phyloP scores from a whole-genome alignment of 1,140 invertebrate species.

The Drosophila aff. region DNA sequence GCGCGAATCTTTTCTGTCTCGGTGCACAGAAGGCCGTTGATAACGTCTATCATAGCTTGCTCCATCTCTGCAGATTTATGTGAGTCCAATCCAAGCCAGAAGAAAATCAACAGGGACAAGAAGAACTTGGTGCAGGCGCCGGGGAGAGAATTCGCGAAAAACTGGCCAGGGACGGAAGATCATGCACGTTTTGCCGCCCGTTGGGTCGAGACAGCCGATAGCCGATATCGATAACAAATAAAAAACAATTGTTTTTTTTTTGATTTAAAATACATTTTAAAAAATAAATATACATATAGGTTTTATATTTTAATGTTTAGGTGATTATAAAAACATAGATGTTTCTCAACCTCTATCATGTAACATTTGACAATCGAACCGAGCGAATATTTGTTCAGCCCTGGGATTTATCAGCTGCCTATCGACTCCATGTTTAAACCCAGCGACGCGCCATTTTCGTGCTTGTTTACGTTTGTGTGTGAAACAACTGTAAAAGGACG shows the following conservation, averaged over 20 bases:
- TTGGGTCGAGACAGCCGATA: too few relatives aligned
- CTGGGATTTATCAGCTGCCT: background rate
- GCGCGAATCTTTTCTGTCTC: conserved; percentile 86
- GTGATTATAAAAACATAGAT: too few relatives aligned
- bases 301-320: too few relatives aligned
- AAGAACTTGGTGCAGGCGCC: background rate
- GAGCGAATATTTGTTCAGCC: background rate
- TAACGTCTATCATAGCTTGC: conserved; percentile 62
- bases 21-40: conserved; percentile 67
- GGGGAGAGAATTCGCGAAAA: conserved; percentile 29
- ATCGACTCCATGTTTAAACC: conserved; percentile 64
- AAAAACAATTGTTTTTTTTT: too few relatives aligned
- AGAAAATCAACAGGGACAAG: background rate
- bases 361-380: background rate
- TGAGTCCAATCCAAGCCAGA: background rate
- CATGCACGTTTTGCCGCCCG: conserved; percentile 25
- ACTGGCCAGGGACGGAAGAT: background rate
- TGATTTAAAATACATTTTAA: too few relatives aligned
- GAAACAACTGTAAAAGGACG: conserved; percentile 10
- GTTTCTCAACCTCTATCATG: too few relatives aligned
- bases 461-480: conserved; percentile 30
- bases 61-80: conserved; percentile 37
- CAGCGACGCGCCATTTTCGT: conserved; percentile 62
- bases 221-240: too few relatives aligned
- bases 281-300: too few relatives aligned